A percentile compares a stretch with the other conserved stretches of the same genome.
These are phyloP conservation scores for Centroberyx gerrardi DNA, from an alignment of 2,797 vertebrate species.

Conservation along the genomic window DNA sequence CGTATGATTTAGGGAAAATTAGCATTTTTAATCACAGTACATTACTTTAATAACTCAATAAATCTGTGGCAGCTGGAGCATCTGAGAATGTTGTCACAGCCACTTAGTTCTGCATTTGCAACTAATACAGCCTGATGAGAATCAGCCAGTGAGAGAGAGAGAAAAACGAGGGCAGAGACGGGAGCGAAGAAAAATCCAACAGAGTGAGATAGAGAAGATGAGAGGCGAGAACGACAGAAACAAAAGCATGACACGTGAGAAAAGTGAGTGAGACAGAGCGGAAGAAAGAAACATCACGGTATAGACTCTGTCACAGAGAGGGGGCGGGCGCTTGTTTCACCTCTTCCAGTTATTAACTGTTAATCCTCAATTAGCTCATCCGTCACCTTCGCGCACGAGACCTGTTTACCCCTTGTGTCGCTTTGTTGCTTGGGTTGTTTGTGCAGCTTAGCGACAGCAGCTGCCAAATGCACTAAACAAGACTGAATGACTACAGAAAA, in stretches of 20 bases:
- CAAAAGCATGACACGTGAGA: slow-evolving; percentile 65
- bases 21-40: slow-evolving; percentile 88
- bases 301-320: slow-evolving; percentile 54
- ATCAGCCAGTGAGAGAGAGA: slow-evolving; percentile 60
- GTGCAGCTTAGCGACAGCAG: slow-evolving; percentile 50
- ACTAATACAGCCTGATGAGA: slow-evolving; percentile 77
- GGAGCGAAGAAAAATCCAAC: slow-evolving; percentile 43
- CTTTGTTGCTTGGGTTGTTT: slow-evolving; percentile 65
- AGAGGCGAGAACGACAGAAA: slow-evolving; percentile 49
- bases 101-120: slow-evolving; percentile 80
- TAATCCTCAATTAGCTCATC: slow-evolving; percentile 83
- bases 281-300: slow-evolving; percentile 19
- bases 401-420: slow-evolving; percentile 62
- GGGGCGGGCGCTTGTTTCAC: slow-evolving; percentile 64
- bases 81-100: slow-evolving; percentile 81
- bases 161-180: slow-evolving; percentile 24
- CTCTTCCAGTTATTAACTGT: slow-evolving; percentile 72
- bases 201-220: slow-evolving; percentile 43
- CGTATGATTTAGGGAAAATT: slow-evolving; percentile 83
- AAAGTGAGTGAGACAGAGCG: slow-evolving; percentile 25
- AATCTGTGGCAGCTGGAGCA: slow-evolving; percentile 83
- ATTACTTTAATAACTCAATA: slow-evolving; percentile 88
- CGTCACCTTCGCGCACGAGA: slow-evolving; percentile 68
- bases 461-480: slow-evolving; percentile 61
- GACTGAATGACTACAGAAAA: slow-evolving; percentile 25